These are phyloP conservation scores for Indicator indicator DNA, from an alignment of 2,113 vertebrate species.

Conservation along the genomic window DNA sequence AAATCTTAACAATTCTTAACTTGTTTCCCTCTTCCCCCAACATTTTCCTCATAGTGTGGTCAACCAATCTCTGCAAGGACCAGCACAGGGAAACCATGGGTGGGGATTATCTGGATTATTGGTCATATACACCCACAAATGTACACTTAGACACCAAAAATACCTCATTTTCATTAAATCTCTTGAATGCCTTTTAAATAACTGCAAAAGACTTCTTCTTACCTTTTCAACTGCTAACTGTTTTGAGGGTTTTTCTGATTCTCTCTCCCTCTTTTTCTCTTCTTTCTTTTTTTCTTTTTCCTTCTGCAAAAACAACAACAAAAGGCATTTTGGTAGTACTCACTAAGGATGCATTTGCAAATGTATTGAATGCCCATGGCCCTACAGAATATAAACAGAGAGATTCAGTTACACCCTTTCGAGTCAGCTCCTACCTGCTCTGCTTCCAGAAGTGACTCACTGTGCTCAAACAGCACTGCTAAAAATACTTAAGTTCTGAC, in stretches of 20 bases:
- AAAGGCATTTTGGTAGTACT: neutral
- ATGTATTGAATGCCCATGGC: neutral
- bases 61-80: neutral
- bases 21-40: neutral
- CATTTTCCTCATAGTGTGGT: rapidly evolving
- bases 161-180: neutral
- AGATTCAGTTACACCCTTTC: neutral
- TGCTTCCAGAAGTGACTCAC: neutral
- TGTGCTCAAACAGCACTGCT: neutral
- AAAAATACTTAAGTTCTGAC: neutral
- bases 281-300: conserved; percentile 91
- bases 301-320: conserved; percentile 73
- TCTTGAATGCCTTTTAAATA: neutral
- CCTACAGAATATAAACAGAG: neutral
- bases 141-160: neutral
- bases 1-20: neutral
- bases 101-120: neutral
- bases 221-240: conserved; percentile 79
- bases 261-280: conserved; percentile 86
- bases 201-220: neutral
- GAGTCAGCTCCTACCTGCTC: neutral
- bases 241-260: conserved; percentile 83
- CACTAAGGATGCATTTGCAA: neutral
- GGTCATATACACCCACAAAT: neutral
- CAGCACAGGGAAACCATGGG: neutral